Conservation (phyloP, 2,797 vertebrate species). For the Typhlichthys eigenmanni region DNA sequence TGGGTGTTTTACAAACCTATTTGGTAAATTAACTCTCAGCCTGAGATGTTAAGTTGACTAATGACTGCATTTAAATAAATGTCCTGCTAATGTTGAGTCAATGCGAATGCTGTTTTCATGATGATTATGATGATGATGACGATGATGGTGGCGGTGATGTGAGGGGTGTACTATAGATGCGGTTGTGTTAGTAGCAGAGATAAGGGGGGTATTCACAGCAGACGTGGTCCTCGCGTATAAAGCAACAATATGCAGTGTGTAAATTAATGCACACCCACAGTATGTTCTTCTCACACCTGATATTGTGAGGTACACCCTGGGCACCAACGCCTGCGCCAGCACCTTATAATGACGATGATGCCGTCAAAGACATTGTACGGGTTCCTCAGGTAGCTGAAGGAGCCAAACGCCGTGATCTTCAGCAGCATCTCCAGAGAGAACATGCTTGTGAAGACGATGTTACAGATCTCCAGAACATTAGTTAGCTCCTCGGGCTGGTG, state of each 20-base stretch:
- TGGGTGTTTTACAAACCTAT: no score
- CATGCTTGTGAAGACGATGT: constrained; percentile 98
- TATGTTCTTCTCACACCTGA: neutral
- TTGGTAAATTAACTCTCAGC: no score
- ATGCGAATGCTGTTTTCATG: neutral
- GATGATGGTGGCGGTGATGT: neutral
- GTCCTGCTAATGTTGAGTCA: no score
- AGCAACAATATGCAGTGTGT: neutral
- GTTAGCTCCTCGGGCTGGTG: constrained; percentile 91
- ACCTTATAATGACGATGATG: constrained; percentile 97
- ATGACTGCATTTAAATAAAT: no score
- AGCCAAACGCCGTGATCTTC: constrained; percentile 91
- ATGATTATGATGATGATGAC: neutral
- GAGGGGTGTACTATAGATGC: no score
- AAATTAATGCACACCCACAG: neutral
- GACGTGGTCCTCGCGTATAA: no score
- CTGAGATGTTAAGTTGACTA: no score
- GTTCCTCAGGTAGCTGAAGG: constrained; percentile 91
- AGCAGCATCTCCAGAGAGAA: constrained; percentile 97
- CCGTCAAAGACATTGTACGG: constrained; percentile 97
- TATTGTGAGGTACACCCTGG: no score
- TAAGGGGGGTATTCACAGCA: no score
- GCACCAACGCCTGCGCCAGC: constrained; percentile 11
- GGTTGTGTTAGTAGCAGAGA: no score
- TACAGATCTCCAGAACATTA: constrained; percentile 95